A percentile compares a stretch with the other conserved stretches of the same genome.
Conservation (phyloP, 2,888 invertebrate genomes). For the Odontocolon sp. region DNA sequence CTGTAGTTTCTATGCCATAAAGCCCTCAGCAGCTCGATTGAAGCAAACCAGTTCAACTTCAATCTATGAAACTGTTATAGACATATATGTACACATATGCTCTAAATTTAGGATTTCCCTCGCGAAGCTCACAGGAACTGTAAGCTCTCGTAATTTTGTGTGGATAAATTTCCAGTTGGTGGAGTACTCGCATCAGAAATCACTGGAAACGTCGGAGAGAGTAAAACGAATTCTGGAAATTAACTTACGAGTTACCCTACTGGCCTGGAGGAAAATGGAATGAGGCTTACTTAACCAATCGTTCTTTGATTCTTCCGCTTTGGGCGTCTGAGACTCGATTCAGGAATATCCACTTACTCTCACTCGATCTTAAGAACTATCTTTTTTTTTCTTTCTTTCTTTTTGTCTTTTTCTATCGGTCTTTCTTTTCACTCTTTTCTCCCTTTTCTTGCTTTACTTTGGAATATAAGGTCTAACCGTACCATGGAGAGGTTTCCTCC, state of each 20-base stretch:
- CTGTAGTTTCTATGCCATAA: no score
- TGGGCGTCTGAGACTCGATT: constrained; percentile 41
- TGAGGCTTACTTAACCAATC: constrained; percentile 47
- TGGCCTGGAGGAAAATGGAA: no score
- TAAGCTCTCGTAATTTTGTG: constrained; percentile 8
- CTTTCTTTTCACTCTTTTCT: no score
- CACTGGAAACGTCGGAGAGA: background rate
- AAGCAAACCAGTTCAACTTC: no score
- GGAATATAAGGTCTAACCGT: no score
- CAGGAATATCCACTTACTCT: constrained; percentile 52
- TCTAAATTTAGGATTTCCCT: no score
- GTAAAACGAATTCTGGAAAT: constrained; percentile 50
- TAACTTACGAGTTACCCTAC: constrained; percentile 40
- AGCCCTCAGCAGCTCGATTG: no score
- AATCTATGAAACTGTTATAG: no score
- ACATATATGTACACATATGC: background rate
- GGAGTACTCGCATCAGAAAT: constrained; percentile 14
- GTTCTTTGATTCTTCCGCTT: constrained; percentile 52
- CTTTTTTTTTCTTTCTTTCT: constrained; percentile 21
- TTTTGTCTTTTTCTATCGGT: background rate
- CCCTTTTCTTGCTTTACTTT: no score
- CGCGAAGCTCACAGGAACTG: no score
- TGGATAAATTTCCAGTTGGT: constrained; percentile 23
- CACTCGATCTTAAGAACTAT: constrained; percentile 32
- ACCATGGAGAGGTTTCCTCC: no score